These are phyloP conservation scores for Parazoanthus atlanticus DNA, from an alignment of 92 coral and sea anemone species.

Conservation along the genomic window DNA sequence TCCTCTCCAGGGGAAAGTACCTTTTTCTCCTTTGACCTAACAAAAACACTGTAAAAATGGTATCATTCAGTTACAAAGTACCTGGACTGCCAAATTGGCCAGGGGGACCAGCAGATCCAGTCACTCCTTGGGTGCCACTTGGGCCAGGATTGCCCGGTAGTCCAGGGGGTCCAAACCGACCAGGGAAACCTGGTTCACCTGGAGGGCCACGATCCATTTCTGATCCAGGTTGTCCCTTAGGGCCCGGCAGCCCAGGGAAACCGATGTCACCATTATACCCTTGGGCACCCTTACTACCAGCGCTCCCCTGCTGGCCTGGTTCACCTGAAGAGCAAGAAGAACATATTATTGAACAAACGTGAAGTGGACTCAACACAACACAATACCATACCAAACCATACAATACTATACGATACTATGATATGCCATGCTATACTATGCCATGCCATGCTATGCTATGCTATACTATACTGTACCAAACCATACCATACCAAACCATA, in stretches of 20 bases:
- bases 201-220: slow-evolving; percentile 7
- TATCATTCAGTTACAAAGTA: not conserved
- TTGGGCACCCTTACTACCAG: not conserved
- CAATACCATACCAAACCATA: too few relatives aligned
- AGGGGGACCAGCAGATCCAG: not conserved
- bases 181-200: slow-evolving; percentile 24
- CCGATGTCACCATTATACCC: slow-evolving; percentile 22
- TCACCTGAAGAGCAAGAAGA: not conserved
- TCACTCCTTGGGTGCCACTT: not conserved
- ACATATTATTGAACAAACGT: not conserved
- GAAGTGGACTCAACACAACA: not conserved
- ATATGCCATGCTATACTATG: too few relatives aligned
- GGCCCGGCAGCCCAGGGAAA: slow-evolving; percentile 8
- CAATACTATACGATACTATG: too few relatives aligned
- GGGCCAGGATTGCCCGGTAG: slow-evolving; percentile 10
- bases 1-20: too few relatives aligned
- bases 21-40: too few relatives aligned
- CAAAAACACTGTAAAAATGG: not conserved
- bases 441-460: too few relatives aligned
- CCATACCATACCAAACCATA: too few relatives aligned
- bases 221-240: slow-evolving; percentile 14
- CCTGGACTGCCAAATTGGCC: slow-evolving; percentile 27
- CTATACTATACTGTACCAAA: too few relatives aligned
- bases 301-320: not conserved
- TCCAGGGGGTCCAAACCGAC: slow-evolving; percentile 29